Evolutionary conservation across 2,113 vertebrate species (phyloP).

Genomic region (Pseudolaguvia tuberculata): DNA sequence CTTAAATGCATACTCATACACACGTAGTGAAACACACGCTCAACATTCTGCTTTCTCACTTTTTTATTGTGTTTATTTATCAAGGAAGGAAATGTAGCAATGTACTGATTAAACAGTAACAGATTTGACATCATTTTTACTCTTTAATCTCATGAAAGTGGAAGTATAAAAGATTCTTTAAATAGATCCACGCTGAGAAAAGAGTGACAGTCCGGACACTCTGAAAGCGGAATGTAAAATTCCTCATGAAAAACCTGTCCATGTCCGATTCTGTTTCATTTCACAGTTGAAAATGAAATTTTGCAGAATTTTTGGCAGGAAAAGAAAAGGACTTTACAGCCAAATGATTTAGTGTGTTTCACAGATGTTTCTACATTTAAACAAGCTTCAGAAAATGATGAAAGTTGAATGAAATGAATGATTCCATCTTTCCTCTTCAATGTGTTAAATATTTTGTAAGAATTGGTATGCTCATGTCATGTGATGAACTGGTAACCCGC

Average conservation of each 20-base stretch:
- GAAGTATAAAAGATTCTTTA: constrained; percentile 21
- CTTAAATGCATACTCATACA: constrained; percentile 16
- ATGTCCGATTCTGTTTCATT: background rate
- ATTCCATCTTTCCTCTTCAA: background rate
- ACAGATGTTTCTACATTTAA: constrained; percentile 2
- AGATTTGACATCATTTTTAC: constrained; percentile 37
- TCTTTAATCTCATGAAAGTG: constrained; percentile 33
- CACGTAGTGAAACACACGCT: constrained; percentile 25
- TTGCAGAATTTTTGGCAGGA: background rate
- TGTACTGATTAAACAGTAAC: constrained; percentile 49
- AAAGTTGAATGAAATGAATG: background rate
- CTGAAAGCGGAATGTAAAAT: background rate
- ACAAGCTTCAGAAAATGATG: background rate
- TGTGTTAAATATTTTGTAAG: background rate
- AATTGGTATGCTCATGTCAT: background rate
- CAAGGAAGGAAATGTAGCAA: constrained; percentile 40
- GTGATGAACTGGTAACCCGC: too few relatives aligned
- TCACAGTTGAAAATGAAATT: background rate
- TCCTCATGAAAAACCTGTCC: background rate
- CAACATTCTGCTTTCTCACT: constrained; percentile 32
- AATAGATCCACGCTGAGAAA: constrained; percentile 21
- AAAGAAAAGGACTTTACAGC: constrained; percentile 3
- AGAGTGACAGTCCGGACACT: constrained; percentile 5
- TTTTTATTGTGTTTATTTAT: constrained; percentile 51
- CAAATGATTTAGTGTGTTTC: constrained; percentile 8